Percentiles rank a stretch among this genome's conserved stretches.
These are phyloP conservation scores for Dermatemys mawii DNA, from an alignment of 2,113 vertebrate genomes.

Conservation along the genomic window DNA sequence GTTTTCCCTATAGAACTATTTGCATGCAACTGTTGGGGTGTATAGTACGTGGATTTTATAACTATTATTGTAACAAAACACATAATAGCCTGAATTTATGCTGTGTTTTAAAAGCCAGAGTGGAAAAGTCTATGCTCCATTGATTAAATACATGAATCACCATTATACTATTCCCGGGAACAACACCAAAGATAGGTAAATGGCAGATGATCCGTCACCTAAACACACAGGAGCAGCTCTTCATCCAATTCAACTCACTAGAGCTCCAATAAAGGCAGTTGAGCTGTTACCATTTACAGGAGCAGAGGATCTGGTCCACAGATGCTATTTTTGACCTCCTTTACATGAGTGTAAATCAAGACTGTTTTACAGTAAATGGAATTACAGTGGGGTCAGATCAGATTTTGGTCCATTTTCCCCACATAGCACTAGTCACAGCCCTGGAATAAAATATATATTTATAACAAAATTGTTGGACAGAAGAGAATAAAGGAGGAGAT, in stretches of 20 bases:
- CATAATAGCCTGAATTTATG: not conserved
- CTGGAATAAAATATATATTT: not conserved
- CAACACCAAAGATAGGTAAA: not conserved
- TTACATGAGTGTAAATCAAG: not conserved
- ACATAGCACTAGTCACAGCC: not conserved
- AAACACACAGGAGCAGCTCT: not conserved
- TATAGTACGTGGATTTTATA: not conserved
- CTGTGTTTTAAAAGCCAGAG: not conserved
- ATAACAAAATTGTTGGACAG: not conserved
- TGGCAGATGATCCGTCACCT: not conserved
- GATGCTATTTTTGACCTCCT: not conserved
- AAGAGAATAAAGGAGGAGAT: not conserved
- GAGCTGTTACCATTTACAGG: not conserved
- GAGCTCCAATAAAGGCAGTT: fast-evolving
- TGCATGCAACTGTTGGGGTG: not conserved
- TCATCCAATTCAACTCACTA: not conserved
- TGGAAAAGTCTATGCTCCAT: not conserved
- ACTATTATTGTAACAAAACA: not conserved
- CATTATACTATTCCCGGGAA: not conserved
- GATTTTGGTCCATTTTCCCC: not conserved
- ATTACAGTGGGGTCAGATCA: not conserved
- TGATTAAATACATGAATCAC: not conserved
- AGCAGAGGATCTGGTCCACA: not conserved
- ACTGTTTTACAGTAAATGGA: not conserved
- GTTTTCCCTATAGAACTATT: not conserved